Base-by-base conservation (phyloP, 2,888 invertebrate genomes). In the Ophioninae sp. region DNA sequence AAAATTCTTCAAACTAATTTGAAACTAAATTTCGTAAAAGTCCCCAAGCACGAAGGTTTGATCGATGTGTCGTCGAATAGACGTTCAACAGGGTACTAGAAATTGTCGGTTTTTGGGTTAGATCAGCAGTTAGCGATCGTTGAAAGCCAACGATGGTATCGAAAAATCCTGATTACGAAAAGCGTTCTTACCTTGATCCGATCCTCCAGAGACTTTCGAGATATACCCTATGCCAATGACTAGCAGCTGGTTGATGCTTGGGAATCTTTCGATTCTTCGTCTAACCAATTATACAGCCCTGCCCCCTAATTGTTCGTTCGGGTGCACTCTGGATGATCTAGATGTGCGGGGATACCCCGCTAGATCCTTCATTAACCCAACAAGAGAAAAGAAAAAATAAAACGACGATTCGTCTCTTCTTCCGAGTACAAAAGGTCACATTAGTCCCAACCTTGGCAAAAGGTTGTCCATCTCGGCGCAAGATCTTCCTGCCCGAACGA, bases 161-260 rank as follows among this genome's bases (percentile, higher is more conserved):
- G 30, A 30, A 30, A 30, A 30, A 3, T 30, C 30, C 2, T 30
- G 30, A 30, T 30, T 1, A 30, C 30, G 30, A 30, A 30, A 30
- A 30, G 30, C 30, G 30, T 30, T 3, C 44, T 13, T 44, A 13
- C 13, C 3, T 10, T 10, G 44, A 3, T 44, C 3, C 9, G 13
- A 44, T 44, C 44, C 44, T 44, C 44, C 44, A 44, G 44, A 13
- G 2, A 13, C 44, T 13, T 9, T 10, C 44, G 44, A 44, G 44
- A 13, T 44, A 13, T 44, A 44, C 10, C 10, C 10, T 51, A 22
- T 22, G 59, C 61, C 44, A 71, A 44, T 56, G 72, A 72, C 79
- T 89, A 87, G 91, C 91, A 91, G 92, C 91, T 91, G 91, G 90
- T 90, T 89, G 90, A 88, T 91, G 90, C 89, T 88, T 90, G 91